Evolutionary conservation across 2,797 vertebrate species (phyloP).

Genomic region (Atherinosoma microstoma): DNA sequence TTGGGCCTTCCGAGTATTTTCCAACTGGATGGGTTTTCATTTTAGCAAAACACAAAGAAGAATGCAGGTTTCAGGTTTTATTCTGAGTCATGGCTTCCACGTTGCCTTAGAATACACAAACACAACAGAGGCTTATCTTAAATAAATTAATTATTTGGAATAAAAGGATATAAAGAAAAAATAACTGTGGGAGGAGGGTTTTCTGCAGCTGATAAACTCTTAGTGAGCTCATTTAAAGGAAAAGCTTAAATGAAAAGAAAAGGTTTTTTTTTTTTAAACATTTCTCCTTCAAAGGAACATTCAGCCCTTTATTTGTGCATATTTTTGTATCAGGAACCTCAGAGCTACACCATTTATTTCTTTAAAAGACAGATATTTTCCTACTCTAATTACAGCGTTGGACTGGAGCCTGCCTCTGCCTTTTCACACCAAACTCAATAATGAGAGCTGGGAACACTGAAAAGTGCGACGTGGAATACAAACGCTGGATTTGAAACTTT

Average conservation of each 20-base stretch:
- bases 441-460: not conserved
- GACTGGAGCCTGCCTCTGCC: conserved; percentile 14
- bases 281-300: conserved; percentile 37
- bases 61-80: conserved; percentile 2
- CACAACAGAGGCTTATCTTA: not conserved
- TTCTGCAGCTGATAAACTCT: conserved; percentile 11
- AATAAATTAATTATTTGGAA: not conserved
- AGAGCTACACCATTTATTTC: conserved; percentile 42
- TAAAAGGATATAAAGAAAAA: not conserved
- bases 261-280: conserved; percentile 21
- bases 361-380: conserved; percentile 52
- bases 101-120: conserved; percentile 6
- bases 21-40: not conserved
- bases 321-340: conserved; percentile 25
- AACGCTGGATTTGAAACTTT: not conserved
- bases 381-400: conserved; percentile 48
- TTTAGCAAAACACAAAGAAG: not conserved
- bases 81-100: conserved; percentile 6
- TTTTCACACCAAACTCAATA: not conserved
- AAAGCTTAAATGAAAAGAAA: conserved; percentile 28
- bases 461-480: not conserved
- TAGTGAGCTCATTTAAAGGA: conserved; percentile 17
- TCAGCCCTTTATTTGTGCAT: conserved; percentile 8
- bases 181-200: not conserved
- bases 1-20: not conserved